phyloP scores from a whole-genome alignment of 2,888 invertebrate species.

The Autographa gamma region DNA sequence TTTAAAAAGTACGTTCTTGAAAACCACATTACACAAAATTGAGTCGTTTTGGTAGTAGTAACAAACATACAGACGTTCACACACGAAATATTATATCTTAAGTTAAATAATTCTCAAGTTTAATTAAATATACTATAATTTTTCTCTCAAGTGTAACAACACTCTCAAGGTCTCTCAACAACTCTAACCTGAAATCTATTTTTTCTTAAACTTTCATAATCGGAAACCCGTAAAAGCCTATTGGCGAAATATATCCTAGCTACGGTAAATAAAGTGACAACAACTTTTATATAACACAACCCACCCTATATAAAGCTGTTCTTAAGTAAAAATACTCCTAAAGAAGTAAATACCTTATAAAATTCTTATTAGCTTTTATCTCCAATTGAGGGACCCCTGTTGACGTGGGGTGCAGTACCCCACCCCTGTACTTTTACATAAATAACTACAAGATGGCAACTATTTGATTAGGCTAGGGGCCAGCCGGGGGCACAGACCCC shows the following conservation, averaged over 20 bases:
- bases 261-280: not conserved
- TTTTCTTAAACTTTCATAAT: too few species aligned
- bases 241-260: not conserved
- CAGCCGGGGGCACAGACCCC: slow-evolving; percentile 61
- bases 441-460: slow-evolving; percentile 79
- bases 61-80: too few species aligned
- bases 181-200: too few species aligned
- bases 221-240: too few species aligned
- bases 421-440: slow-evolving; percentile 69
- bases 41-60: too few species aligned
- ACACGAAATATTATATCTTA: too few species aligned
- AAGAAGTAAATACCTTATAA: slow-evolving; percentile 71
- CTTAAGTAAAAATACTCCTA: not conserved
- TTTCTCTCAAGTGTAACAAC: too few species aligned
- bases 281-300: not conserved
- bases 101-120: too few species aligned
- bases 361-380: slow-evolving; percentile 83
- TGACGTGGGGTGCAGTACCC: slow-evolving; percentile 73
- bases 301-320: not conserved
- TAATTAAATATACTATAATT: too few species aligned
- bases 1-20: too few species aligned
- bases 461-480: slow-evolving; percentile 81
- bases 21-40: too few species aligned
- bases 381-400: slow-evolving; percentile 64
- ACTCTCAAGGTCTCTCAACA: too few species aligned